Percentiles rank a stretch among this genome's conserved stretches.
These are phyloP conservation scores for Therioaphis trifolii DNA, from an alignment of 2,888 invertebrate species.

Conservation along the genomic window DNA sequence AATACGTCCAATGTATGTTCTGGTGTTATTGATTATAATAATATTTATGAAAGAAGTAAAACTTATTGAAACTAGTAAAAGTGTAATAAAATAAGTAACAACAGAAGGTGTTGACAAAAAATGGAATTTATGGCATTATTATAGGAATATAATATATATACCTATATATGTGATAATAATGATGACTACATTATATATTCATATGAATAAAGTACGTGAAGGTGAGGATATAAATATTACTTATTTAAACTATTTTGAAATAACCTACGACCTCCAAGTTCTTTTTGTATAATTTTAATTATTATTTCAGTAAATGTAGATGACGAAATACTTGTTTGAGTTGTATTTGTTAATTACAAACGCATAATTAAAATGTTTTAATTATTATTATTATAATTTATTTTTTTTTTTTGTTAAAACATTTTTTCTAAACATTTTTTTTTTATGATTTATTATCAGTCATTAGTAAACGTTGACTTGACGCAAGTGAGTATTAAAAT, in stretches of 20 bases:
- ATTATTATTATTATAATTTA: no score
- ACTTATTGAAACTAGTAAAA: conserved; percentile 13
- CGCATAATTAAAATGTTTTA: background rate
- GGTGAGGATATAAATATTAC: conserved; percentile 22
- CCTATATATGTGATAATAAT: background rate
- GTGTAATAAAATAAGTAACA: conserved; percentile 13
- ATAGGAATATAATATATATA: no score
- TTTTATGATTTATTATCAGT: no score
- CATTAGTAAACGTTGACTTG: no score
- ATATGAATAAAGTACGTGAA: conserved; percentile 2
- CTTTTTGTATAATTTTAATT: background rate
- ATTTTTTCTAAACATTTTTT: no score
- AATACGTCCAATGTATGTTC: background rate
- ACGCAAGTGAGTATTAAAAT: no score
- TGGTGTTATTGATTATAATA: conserved; percentile 5
- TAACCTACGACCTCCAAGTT: background rate
- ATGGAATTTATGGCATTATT: background rate
- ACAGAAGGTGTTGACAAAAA: conserved; percentile 5
- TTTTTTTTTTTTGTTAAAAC: no score
- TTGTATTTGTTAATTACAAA: background rate
- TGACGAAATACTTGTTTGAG: background rate
- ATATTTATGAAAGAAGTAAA: background rate
- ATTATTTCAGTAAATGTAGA: conserved; percentile 1
- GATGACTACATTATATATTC: conserved; percentile 12
- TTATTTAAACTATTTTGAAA: conserved; percentile 27